These are phyloP conservation scores for Hemiscyllium ocellatum DNA, from an alignment of 2,113 vertebrate species.

Conservation along the genomic window DNA sequence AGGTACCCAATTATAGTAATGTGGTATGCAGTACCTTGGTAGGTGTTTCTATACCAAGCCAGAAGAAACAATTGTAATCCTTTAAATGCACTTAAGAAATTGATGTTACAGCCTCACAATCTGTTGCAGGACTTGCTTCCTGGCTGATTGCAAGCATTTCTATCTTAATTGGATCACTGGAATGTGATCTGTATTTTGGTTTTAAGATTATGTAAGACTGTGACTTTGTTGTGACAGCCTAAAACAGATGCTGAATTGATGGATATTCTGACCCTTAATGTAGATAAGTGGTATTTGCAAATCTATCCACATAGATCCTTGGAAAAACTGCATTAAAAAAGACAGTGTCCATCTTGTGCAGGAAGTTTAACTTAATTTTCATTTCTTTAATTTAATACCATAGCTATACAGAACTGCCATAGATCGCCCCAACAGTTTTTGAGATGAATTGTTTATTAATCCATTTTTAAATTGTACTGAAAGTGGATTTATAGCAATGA, in stretches of 20 bases:
- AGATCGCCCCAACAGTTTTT: slow-evolving; percentile 54
- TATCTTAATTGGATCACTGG: slow-evolving; percentile 99
- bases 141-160: slow-evolving; percentile 76
- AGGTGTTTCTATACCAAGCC: slow-evolving; percentile 71
- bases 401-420: slow-evolving; percentile 55
- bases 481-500: slow-evolving; percentile 34
- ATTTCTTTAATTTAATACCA: slow-evolving; percentile 71
- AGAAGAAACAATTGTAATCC: slow-evolving; percentile 90
- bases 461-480: slow-evolving; percentile 37
- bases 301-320: slow-evolving; percentile 50
- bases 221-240: slow-evolving; percentile 81
- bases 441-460: slow-evolving; percentile 59
- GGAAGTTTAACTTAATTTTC: slow-evolving; percentile 70
- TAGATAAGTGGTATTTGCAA: slow-evolving; percentile 96
- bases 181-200: slow-evolving; percentile 86
- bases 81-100: slow-evolving; percentile 99
- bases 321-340: slow-evolving; percentile 61
- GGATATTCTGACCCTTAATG: slow-evolving; percentile 86
- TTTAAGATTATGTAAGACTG: slow-evolving; percentile 85
- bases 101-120: slow-evolving; percentile 86
- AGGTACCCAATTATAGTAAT: slow-evolving; percentile 82
- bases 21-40: slow-evolving; percentile 67
- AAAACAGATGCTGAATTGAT: slow-evolving; percentile 60
- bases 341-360: slow-evolving; percentile 67
- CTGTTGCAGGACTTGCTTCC: slow-evolving; percentile 80